Percentiles rank a stretch among this genome's conserved stretches.
Conservation (phyloP, 2,888 invertebrate genomes). For the Drosophila phalerata region DNA sequence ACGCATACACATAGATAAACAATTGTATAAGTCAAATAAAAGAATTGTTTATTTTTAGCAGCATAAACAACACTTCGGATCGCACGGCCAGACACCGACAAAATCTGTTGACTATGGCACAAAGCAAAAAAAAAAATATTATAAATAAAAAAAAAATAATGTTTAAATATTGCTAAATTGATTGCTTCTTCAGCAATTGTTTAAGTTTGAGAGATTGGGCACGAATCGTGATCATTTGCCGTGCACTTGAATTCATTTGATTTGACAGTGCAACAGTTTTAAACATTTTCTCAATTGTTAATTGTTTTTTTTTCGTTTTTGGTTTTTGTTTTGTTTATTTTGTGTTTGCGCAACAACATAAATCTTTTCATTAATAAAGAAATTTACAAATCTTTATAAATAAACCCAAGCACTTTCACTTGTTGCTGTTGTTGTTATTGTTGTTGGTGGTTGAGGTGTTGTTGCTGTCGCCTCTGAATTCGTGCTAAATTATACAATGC, state of each 20-base stretch:
- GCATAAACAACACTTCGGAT: conserved; percentile 34
- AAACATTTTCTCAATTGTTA: conserved; percentile 21
- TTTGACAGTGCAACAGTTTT: conserved; percentile 37
- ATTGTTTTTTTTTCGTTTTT: conserved; percentile 16
- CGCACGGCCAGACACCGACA: conserved; percentile 16
- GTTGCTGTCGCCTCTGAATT: neutral
- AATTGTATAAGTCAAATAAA: conserved; percentile 35
- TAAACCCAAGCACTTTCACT: conserved; percentile 67
- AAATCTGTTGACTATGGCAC: conserved; percentile 36
- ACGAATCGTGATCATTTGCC: conserved; percentile 54
- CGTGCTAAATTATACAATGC: conserved; percentile 2
- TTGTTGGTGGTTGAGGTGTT: neutral
- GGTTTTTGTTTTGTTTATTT: conserved; percentile 20
- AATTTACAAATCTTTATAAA: conserved; percentile 55
- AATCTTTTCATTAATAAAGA: conserved; percentile 22
- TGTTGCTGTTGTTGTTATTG: conserved; percentile 54
- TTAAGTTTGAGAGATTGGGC: conserved; percentile 43
- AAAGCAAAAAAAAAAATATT: conserved; percentile 9
- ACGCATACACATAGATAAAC: conserved; percentile 8
- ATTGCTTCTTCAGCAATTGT: conserved; percentile 36
- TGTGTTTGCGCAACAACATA: conserved; percentile 55
- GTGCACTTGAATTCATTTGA: conserved; percentile 63
- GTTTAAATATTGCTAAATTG: conserved; percentile 23
- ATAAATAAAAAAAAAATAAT: neutral
- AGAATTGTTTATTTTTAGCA: conserved; percentile 51